phyloP scores from a whole-genome alignment of 1,140 invertebrate species.

The Achatina immaculata region DNA sequence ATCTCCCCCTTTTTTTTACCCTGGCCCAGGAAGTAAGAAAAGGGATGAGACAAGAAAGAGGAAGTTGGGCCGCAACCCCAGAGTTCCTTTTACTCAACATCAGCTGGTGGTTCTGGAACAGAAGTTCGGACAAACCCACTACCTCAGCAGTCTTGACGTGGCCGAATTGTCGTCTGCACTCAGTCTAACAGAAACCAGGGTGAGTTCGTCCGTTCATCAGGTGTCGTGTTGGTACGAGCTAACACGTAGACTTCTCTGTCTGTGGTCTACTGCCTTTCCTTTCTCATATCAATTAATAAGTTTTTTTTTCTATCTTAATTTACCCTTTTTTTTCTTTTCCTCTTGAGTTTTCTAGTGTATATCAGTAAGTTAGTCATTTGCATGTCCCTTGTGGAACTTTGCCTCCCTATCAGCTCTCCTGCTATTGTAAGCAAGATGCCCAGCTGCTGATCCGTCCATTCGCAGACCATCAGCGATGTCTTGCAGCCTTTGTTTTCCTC shows the following conservation, averaged over 20 bases:
- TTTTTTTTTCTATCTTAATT: neutral
- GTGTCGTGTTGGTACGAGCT: neutral
- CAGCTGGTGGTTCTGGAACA: constrained; percentile 76
- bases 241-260: neutral
- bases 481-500: too few relatives aligned
- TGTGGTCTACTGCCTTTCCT: neutral
- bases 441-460: too few relatives aligned
- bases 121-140: constrained; percentile 76
- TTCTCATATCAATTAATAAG: neutral
- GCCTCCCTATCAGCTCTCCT: too few relatives aligned
- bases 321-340: neutral
- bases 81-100: constrained; percentile 77
- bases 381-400: too few relatives aligned
- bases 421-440: too few relatives aligned
- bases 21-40: constrained; percentile 61
- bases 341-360: neutral
- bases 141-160: constrained; percentile 77
- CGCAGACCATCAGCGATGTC: too few relatives aligned
- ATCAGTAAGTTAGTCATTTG: too few relatives aligned
- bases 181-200: constrained; percentile 77
- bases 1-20: neutral
- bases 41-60: constrained; percentile 69
- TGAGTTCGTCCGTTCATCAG: constrained; percentile 61
- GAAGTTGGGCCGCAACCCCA: constrained; percentile 75
- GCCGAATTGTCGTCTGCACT: constrained; percentile 74